Conservation (phyloP, 2,797 vertebrate genomes). For the Triplophysa yarkandensis region DNA sequence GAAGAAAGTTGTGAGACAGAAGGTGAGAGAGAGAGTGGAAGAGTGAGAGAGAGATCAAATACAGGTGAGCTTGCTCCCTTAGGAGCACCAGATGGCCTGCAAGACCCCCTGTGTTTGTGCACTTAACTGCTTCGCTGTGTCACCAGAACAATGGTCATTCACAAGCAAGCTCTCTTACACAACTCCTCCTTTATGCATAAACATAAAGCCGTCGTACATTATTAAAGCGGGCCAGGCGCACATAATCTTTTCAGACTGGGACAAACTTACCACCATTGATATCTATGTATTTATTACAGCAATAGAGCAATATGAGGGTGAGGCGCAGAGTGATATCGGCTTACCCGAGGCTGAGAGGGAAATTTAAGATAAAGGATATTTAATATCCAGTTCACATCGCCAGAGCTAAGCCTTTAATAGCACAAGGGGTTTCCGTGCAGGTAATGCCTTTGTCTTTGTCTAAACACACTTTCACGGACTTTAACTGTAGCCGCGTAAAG, state of each 20-base stretch:
- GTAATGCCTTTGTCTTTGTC: slow-evolving; percentile 83
- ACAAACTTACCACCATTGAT: slow-evolving; percentile 81
- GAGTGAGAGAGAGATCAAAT: slow-evolving; percentile 51
- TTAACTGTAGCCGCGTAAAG: slow-evolving; percentile 80
- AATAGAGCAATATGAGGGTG: slow-evolving; percentile 79
- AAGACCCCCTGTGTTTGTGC: slow-evolving; percentile 58
- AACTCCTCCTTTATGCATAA: slow-evolving; percentile 56
- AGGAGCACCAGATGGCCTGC: slow-evolving; percentile 66
- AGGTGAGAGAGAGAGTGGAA: slow-evolving; percentile 11
- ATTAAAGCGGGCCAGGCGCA: slow-evolving; percentile 68
- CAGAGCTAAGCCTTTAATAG: slow-evolving; percentile 77
- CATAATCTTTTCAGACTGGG: slow-evolving; percentile 78
- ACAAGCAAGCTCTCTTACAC: slow-evolving; percentile 49
- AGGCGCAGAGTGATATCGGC: slow-evolving; percentile 80
- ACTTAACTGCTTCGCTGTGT: slow-evolving; percentile 63
- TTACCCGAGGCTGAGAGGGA: slow-evolving; percentile 77
- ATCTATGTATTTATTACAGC: slow-evolving; percentile 84
- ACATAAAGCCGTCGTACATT: slow-evolving; percentile 71
- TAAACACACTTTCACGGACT: slow-evolving; percentile 85
- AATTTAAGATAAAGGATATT: slow-evolving; percentile 88
- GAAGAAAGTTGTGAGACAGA: slow-evolving; percentile 68
- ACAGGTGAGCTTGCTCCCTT: slow-evolving; percentile 65
- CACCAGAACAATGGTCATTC: slow-evolving; percentile 72
- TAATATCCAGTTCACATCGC: slow-evolving; percentile 83
- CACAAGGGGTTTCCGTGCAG: slow-evolving; percentile 79